These are phyloP conservation scores for Ommatoiulus sabulosus DNA, from an alignment of 2,888 invertebrate species.

Conservation along the genomic window DNA sequence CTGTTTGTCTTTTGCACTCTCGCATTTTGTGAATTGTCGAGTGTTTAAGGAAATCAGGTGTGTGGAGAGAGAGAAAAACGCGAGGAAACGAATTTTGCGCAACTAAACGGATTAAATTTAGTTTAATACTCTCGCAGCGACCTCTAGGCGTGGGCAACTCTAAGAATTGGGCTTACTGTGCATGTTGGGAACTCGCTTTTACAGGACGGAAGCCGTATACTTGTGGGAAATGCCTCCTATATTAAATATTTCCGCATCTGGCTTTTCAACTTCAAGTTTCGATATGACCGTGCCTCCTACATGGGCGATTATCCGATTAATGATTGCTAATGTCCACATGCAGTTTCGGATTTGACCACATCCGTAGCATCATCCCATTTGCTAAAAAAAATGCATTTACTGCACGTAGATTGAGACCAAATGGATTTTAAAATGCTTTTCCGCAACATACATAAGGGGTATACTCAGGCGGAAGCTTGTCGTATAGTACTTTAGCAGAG, in stretches of 20 bases:
- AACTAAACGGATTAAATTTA: slow-evolving; percentile 7
- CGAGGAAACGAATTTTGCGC: background rate
- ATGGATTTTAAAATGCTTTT: too few species aligned
- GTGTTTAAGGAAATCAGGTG: slow-evolving; percentile 21
- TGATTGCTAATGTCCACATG: too few species aligned
- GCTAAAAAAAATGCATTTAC: too few species aligned
- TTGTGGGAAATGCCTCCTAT: background rate
- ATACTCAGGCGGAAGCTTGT: too few species aligned
- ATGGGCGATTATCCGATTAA: too few species aligned
- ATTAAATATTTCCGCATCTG: background rate
- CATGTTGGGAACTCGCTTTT: background rate
- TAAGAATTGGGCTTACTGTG: background rate
- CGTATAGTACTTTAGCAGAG: too few species aligned
- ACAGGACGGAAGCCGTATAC: background rate
- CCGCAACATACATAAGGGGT: too few species aligned
- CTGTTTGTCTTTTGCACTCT: background rate
- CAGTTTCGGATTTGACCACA: too few species aligned
- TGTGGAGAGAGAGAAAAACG: background rate
- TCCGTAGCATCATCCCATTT: too few species aligned
- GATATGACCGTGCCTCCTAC: too few species aligned
- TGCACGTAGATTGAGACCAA: too few species aligned
- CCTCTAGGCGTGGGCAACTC: background rate
- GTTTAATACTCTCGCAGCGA: background rate
- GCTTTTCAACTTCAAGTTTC: too few species aligned
- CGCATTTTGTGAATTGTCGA: background rate